A percentile compares a stretch with the other conserved stretches of the same genome.
Conservation (phyloP, 2,888 invertebrate species). For the Plebejus melissa region DNA sequence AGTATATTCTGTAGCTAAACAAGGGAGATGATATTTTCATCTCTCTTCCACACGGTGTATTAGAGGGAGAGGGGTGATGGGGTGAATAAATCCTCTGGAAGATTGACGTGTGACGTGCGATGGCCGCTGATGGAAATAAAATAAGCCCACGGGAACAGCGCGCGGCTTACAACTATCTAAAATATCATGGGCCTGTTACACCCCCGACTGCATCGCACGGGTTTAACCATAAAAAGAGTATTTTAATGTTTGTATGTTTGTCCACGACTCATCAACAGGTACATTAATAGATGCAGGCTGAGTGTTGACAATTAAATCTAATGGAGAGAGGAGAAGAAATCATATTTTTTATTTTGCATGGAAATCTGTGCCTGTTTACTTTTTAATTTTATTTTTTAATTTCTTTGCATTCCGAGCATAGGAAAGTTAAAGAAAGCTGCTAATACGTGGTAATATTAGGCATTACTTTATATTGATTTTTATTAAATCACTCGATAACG, state of each 20-base stretch:
- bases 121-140: slow-evolving; percentile 34
- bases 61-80: slow-evolving; percentile 35
- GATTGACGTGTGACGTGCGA: slow-evolving; percentile 52
- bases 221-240: background rate
- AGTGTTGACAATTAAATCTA: too few relatives aligned
- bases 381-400: too few relatives aligned
- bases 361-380: too few relatives aligned
- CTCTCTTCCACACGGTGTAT: slow-evolving; percentile 24
- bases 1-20: slow-evolving; percentile 16
- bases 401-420: too few relatives aligned
- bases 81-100: slow-evolving; percentile 60
- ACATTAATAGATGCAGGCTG: too few relatives aligned
- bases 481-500: background rate
- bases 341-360: too few relatives aligned
- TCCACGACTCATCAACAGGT: too few relatives aligned
- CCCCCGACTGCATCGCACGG: background rate
- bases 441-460: too few relatives aligned
- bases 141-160: slow-evolving; percentile 28
- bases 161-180: slow-evolving; percentile 11
- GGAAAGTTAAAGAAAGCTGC: too few relatives aligned
- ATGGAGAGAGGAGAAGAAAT: too few relatives aligned
- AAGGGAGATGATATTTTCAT: slow-evolving; percentile 14
- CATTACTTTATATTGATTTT: background rate
- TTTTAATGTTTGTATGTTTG: background rate
- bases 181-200: background rate